These are phyloP conservation scores for Enteromius thamalakanensis DNA, from an alignment of 2,797 vertebrate genomes.

Conservation along the genomic window DNA sequence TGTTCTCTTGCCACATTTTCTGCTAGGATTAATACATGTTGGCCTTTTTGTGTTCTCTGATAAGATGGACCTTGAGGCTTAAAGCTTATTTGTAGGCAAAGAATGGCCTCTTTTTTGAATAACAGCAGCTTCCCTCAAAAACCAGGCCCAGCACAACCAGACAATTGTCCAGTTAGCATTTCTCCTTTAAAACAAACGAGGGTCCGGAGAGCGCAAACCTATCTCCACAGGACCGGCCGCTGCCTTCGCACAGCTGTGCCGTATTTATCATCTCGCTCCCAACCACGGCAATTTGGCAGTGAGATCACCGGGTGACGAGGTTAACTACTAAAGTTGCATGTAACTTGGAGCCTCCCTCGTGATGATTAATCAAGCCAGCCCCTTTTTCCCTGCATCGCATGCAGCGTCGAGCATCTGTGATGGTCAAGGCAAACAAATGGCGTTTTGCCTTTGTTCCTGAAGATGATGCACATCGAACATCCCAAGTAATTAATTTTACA, in stretches of 20 bases:
- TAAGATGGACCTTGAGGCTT: conserved; percentile 79
- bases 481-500: conserved; percentile 81
- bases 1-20: conserved; percentile 70
- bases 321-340: conserved; percentile 95
- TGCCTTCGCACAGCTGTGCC: conserved; percentile 75
- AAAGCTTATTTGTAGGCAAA: conserved; percentile 73
- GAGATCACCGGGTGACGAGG: conserved; percentile 87
- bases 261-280: conserved; percentile 88
- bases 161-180: conserved; percentile 48
- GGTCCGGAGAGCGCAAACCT: conserved; percentile 59
- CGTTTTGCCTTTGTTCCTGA: conserved; percentile 77
- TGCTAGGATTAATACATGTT: conserved; percentile 78
- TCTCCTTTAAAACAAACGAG: conserved; percentile 57
- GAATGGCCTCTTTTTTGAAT: conserved; percentile 2
- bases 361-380: conserved; percentile 91
- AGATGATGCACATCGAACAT: conserved; percentile 76
- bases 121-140: neutral
- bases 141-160: neutral
- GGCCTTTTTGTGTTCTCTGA: conserved; percentile 77
- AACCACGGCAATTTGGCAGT: conserved; percentile 87
- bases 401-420: conserved; percentile 79
- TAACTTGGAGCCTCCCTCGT: conserved; percentile 85
- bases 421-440: conserved; percentile 83
- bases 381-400: conserved; percentile 78
- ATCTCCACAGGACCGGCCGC: conserved; percentile 70